Conservation (phyloP, 1,140 invertebrate genomes). For the Formica exsecta region DNA sequence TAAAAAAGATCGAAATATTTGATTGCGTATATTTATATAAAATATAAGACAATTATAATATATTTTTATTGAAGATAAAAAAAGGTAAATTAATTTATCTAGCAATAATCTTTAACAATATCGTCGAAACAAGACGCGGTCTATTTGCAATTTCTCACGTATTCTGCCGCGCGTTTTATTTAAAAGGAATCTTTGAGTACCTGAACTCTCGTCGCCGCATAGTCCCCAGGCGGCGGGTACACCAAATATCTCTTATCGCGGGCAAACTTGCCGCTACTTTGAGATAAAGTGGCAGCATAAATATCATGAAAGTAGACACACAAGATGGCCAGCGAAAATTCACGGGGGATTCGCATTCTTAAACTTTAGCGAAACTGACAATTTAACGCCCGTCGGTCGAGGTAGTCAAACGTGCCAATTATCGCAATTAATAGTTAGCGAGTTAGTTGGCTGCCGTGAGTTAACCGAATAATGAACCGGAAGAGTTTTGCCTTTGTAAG, state of each 20-base stretch:
- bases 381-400: background rate
- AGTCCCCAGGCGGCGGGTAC: conserved; percentile 72
- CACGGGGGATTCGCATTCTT: conserved; percentile 40
- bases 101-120: background rate
- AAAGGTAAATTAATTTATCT: conserved; percentile 4
- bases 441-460: conserved; percentile 60
- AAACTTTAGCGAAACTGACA: conserved; percentile 14
- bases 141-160: background rate
- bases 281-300: conserved; percentile 14
- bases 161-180: background rate
- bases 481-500: conserved; percentile 30
- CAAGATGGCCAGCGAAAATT: conserved; percentile 27
- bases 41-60: background rate
- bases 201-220: conserved; percentile 81
- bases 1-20: background rate
- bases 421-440: conserved; percentile 58
- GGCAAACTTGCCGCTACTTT: conserved; percentile 29
- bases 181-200: conserved; percentile 66
- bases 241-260: conserved; percentile 82
- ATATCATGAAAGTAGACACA: background rate
- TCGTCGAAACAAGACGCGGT: background rate
- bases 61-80: background rate
- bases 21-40: background rate
- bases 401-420: conserved; percentile 19
- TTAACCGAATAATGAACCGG: conserved; percentile 66